Conservation (phyloP, 53 echinoderm and acorn worm species). For the Arbacia lixula region DNA sequence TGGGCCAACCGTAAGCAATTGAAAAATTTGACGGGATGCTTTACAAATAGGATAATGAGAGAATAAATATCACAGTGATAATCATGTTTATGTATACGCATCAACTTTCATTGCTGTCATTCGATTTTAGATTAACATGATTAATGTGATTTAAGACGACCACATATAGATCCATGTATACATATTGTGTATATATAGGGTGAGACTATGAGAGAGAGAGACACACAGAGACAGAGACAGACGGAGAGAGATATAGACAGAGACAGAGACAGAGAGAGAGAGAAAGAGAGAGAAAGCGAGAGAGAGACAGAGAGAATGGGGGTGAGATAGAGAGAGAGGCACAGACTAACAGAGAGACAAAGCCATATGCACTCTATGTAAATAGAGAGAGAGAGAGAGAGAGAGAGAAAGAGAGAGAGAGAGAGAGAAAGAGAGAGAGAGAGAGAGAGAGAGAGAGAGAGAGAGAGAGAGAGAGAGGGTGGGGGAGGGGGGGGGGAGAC, state of each 20-base stretch:
- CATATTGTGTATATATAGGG: too few relatives aligned
- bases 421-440: not conserved
- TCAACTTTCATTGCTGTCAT: too few relatives aligned
- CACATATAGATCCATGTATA: too few relatives aligned
- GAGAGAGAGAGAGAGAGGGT: not conserved
- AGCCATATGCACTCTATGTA: not conserved
- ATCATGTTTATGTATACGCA: too few relatives aligned
- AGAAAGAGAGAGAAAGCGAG: not conserved
- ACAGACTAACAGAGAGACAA: not conserved
- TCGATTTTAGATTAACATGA: too few relatives aligned
- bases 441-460: too few relatives aligned
- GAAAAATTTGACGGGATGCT: too few relatives aligned
- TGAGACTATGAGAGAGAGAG: not conserved
- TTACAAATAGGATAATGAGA: too few relatives aligned
- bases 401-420: not conserved
- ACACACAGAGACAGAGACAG: not conserved
- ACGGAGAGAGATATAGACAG: not conserved
- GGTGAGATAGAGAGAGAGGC: not conserved
- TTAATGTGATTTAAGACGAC: too few relatives aligned
- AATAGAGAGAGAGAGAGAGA: not conserved
- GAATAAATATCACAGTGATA: too few relatives aligned
- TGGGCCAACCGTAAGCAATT: too few relatives aligned
- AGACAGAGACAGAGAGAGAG: not conserved
- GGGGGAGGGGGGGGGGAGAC: not conserved
- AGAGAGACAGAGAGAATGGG: not conserved